Evolutionary conservation across 2,797 vertebrate species (phyloP).

Genomic region (Delichon dasypus): DNA sequence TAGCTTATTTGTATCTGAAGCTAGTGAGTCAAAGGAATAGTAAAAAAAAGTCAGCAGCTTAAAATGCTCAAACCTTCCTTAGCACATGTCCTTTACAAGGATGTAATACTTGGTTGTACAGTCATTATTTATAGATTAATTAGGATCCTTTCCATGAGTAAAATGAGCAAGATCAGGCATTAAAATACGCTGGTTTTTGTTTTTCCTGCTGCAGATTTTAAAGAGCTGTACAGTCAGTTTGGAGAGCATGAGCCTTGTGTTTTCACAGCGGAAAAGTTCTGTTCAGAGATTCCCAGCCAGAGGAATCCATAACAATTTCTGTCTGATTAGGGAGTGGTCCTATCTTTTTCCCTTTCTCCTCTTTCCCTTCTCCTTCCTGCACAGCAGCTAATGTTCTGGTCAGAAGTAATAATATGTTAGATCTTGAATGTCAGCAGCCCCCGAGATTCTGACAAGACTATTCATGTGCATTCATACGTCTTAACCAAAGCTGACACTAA

Average conservation of each 20-base stretch:
- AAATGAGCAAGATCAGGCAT: neutral
- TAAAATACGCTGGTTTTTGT: neutral
- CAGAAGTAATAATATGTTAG: slow-evolving; percentile 53
- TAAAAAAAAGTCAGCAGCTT: neutral
- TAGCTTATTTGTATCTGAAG: neutral
- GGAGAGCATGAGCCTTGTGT: neutral
- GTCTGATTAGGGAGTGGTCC: slow-evolving; percentile 1
- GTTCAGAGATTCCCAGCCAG: neutral
- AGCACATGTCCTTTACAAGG: neutral
- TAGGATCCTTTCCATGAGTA: neutral
- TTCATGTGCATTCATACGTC: slow-evolving; percentile 62
- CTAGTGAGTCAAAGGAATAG: neutral
- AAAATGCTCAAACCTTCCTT: neutral
- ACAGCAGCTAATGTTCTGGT: slow-evolving; percentile 35
- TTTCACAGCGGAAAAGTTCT: slow-evolving; percentile 9
- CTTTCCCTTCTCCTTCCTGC: neutral
- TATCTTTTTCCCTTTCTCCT: neutral
- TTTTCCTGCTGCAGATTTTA: slow-evolving; percentile 22
- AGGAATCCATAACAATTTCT: neutral
- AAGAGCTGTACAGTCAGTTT: neutral
- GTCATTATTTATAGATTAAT: neutral
- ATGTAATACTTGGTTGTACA: neutral
- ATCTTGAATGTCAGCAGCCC: slow-evolving; percentile 60
- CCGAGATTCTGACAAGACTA: slow-evolving; percentile 56
- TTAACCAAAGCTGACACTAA: slow-evolving; percentile 66